A percentile compares a stretch with the other conserved stretches of the same genome.
Evolutionary conservation across 1,140 invertebrate genomes (phyloP).

Genomic region (Dendroctonus valens): DNA sequence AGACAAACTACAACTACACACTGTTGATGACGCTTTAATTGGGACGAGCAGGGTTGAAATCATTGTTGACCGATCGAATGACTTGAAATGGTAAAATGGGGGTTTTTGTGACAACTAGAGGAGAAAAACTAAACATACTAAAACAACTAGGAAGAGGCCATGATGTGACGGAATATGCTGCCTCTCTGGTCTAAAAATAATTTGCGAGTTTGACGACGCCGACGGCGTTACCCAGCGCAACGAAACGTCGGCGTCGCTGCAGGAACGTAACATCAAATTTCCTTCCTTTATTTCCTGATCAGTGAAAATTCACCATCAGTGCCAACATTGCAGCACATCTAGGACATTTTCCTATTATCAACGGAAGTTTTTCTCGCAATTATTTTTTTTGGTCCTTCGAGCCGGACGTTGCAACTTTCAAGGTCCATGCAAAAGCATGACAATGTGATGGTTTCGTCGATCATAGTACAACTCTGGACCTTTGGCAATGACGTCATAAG

Average conservation of each 20-base stretch:
- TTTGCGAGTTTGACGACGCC: slow-evolving; percentile 13
- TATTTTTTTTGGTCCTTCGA: too few relatives aligned
- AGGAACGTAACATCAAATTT: slow-evolving; percentile 9
- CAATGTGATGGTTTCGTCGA: too few relatives aligned
- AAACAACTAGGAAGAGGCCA: slow-evolving; percentile 18
- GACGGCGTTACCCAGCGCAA: slow-evolving; percentile 20
- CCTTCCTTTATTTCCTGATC: neutral
- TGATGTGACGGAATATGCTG: slow-evolving; percentile 20
- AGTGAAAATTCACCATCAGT: too few relatives aligned
- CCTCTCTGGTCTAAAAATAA: slow-evolving; percentile 23
- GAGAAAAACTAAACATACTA: slow-evolving; percentile 4
- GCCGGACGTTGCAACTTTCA: too few relatives aligned
- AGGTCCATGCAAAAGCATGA: too few relatives aligned
- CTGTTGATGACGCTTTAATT: too few relatives aligned
- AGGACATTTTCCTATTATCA: neutral
- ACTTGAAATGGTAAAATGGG: neutral
- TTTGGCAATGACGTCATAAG: neutral
- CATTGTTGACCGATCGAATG: too few relatives aligned
- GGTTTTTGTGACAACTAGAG: slow-evolving; percentile 1
- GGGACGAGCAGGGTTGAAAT: too few relatives aligned
- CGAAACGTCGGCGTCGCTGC: slow-evolving; percentile 16
- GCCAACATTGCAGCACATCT: too few relatives aligned
- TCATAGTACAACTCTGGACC: neutral
- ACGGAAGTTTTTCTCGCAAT: neutral
- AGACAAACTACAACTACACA: neutral